Base-by-base conservation (phyloP, 2,113 vertebrate species). In the Ictalurus furcatus region DNA sequence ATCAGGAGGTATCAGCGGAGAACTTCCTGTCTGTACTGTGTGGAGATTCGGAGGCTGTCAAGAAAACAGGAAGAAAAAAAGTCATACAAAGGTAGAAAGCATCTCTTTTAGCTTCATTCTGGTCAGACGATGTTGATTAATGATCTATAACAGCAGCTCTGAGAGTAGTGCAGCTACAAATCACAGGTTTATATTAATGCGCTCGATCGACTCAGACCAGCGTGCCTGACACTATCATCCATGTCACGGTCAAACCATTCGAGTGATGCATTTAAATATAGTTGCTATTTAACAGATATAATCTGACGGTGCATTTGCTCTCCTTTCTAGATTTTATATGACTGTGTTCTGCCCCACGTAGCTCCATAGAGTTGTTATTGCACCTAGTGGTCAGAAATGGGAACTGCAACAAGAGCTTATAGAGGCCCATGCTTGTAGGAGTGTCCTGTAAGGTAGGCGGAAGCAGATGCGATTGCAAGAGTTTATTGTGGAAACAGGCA, bases 21-120 rank as follows among this genome's bases (percentile, higher is more conserved):
- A 89, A 89, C 88, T 89, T 89, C 30, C 74, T 89, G 73, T n/a
- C 88, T 58, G 88, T 80, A 14, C 88, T 89, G 7, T 9, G 58
- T 65, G 88, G 88, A 56, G 59, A 89, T 58, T 21, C 52, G 30
- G 14, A 52, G 61, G 74, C 84, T 69, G 56, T 87, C 40, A 90
- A 54, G 25, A 84, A 79, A 56, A 28, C 34, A 14, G 88, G 88
- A 4, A 1, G n/a, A 34, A 74, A 58, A 48, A 89, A 89, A 61
- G 71, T 89, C 44, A 48, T 48, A 44, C 40, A 12, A 74, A 89
- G 88, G 88, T 83, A 61, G 6, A 83, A 83, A 13, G 3, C 73
- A 23, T 44, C 1, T 16, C 28, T 6, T 0, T 25, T n/a, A 30
- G 4, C n/a, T 34, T 34, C 0, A 23, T 61, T 67, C 28, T n/a